Base-by-base conservation (phyloP, 2,113 vertebrate genomes). In the Brachypodius melanocephalos region DNA sequence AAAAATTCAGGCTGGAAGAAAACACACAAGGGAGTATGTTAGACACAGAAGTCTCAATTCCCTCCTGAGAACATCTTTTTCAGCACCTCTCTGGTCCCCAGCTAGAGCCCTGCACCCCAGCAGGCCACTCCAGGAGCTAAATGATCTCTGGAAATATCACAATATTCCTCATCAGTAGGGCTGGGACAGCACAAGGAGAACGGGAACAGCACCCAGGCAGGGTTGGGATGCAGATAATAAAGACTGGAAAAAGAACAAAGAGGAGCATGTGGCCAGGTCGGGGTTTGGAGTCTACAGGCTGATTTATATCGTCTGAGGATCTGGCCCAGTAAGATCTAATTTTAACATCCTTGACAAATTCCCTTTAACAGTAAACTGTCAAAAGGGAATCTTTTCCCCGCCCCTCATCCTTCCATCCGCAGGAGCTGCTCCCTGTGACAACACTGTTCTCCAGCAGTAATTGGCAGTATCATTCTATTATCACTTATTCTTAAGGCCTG, bases 331-430 rank as follows among this genome's bases (percentile, higher is more conserved):
- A 80, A 86, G 75, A 85, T 91, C 90, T 63, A 85, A 95, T 93
- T 94, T 89, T 95, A 95, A 94, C 90, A 91, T 61, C 91, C 90
- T 22, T 93, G 88, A 91, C 93, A 88, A 96, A 94, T 96, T 95
- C 94, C 45, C 82, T 88, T 17, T 46, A 54, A 76, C 26, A 0
- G 74, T 69, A 52, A 80, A 71, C 78, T 36, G 79, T 73, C 88
- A 75, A 34, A 57, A 76, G 54, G 80, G 54, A 80, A 85, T 81
- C 52, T 85, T 88, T 52, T 51, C 72, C 5, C n/a, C 40, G 1
- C 85, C 92, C 80, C 71, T 93, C 76, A 36, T 67, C 68, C 85
- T 45, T 76, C 59, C 91, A 18, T 66, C 73, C 80, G 52, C 78
- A 62, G 8, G 40, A 92, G 91, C 88, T 55, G 63, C 1, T 94